Conservation (phyloP, 2,888 invertebrate genomes). For the Thera obeliscata region DNA sequence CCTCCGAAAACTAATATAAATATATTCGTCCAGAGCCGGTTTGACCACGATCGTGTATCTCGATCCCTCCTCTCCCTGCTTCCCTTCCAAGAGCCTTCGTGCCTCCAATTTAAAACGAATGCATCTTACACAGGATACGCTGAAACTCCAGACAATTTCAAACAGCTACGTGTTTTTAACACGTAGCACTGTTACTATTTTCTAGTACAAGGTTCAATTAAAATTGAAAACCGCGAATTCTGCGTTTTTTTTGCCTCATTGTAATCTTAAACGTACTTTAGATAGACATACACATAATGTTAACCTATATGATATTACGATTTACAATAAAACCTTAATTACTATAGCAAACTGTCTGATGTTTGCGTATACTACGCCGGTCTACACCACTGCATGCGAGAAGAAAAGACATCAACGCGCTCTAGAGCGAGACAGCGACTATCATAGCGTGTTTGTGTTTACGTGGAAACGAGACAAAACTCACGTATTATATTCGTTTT, state of each 20-base stretch:
- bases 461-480: conserved; percentile 67
- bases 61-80: conserved; percentile 67
- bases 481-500: conserved; percentile 59
- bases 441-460: conserved; percentile 51
- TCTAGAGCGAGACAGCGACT: conserved; percentile 58
- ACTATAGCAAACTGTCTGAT: conserved; percentile 35
- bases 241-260: neutral
- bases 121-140: conserved; percentile 50
- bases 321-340: neutral
- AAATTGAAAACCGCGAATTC: neutral
- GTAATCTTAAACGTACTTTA: neutral
- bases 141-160: conserved; percentile 29
- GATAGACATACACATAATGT: no score
- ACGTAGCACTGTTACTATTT: neutral
- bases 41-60: conserved; percentile 64
- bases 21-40: conserved; percentile 63
- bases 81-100: conserved; percentile 52
- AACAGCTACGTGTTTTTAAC: neutral
- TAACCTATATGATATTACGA: neutral
- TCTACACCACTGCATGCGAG: conserved; percentile 56
- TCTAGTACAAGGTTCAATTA: neutral
- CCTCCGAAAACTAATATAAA: conserved; percentile 49
- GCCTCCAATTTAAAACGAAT: conserved; percentile 68
- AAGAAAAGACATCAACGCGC: conserved; percentile 81
- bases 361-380: conserved; percentile 56